Evolutionary conservation across 1,140 invertebrate genomes (phyloP).

Genomic region (Drosophila takahashii): DNA sequence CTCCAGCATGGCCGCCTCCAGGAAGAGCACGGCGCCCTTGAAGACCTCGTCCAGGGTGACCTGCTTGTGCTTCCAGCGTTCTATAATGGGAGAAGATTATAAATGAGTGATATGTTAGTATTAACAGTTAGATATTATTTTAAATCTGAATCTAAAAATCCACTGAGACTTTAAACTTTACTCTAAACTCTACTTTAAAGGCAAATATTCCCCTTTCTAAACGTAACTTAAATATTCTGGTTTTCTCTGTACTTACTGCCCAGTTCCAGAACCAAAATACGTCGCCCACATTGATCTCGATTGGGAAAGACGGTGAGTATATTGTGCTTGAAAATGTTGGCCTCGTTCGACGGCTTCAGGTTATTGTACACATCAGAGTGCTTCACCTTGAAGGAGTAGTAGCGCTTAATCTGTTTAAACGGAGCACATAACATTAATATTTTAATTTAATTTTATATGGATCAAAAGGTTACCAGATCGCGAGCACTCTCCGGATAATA

Average conservation of each 20-base stretch:
- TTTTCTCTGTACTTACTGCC: slow-evolving; percentile 89
- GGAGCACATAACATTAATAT: neutral
- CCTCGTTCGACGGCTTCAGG: slow-evolving; percentile 89
- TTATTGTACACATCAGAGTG: slow-evolving; percentile 90
- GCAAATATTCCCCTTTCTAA: neutral
- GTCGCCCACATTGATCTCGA: slow-evolving; percentile 90
- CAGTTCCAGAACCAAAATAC: slow-evolving; percentile 91
- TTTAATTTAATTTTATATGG: too few relatives aligned
- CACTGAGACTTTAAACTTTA: too few relatives aligned
- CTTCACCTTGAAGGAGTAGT: slow-evolving; percentile 92
- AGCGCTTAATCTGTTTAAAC: slow-evolving; percentile 88
- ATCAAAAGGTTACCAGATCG: slow-evolving; percentile 87
- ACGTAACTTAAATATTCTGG: neutral
- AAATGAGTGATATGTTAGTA: slow-evolving; percentile 3
- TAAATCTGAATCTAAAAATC: neutral
- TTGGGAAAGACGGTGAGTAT: slow-evolving; percentile 91
- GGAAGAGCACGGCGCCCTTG: slow-evolving; percentile 91
- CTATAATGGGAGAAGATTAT: slow-evolving; percentile 83
- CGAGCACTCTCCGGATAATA: slow-evolving; percentile 92
- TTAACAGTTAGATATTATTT: too few relatives aligned
- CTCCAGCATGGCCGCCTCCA: slow-evolving; percentile 92
- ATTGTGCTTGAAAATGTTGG: slow-evolving; percentile 91
- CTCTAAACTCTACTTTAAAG: too few relatives aligned
- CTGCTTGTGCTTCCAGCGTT: slow-evolving; percentile 94
- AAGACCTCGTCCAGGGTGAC: slow-evolving; percentile 92